A percentile compares a stretch with the other conserved stretches of the same genome.
These are phyloP conservation scores for Mythimna loreyi DNA, from an alignment of 2,888 invertebrate genomes.

Conservation along the genomic window DNA sequence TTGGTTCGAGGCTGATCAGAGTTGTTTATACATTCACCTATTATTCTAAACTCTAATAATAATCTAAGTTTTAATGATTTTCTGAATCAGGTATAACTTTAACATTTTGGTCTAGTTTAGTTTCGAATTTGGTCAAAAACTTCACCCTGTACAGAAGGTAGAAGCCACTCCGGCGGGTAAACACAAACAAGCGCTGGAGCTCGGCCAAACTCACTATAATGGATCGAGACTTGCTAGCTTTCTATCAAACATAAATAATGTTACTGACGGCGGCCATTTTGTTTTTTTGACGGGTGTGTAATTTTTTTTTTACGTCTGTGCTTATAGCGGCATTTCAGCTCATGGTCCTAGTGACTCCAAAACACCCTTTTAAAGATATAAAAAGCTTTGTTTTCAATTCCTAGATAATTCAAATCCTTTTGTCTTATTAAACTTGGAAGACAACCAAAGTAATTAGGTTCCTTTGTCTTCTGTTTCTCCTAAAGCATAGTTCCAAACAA, in stretches of 20 bases:
- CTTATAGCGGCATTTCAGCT: too few relatives aligned
- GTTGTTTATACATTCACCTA: too few relatives aligned
- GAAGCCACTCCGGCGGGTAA: conserved; percentile 69
- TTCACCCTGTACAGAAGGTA: conserved; percentile 35
- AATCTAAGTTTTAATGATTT: too few relatives aligned
- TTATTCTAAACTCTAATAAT: too few relatives aligned
- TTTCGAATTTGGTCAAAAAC: conserved; percentile 20
- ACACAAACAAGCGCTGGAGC: conserved; percentile 72
- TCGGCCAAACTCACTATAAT: conserved; percentile 71
- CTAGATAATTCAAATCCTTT: conserved; percentile 13
- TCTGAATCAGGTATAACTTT: too few relatives aligned
- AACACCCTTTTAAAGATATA: neutral
- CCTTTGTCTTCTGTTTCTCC: conserved; percentile 39
- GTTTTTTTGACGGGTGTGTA: conserved; percentile 5
- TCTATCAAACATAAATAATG: conserved; percentile 45
- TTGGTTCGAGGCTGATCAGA: too few relatives aligned
- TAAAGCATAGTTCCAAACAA: conserved; percentile 18
- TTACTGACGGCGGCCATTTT: conserved; percentile 1
- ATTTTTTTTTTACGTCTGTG: neutral
- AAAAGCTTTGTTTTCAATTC: conserved; percentile 9
- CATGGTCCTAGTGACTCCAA: neutral
- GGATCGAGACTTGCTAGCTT: conserved; percentile 52
- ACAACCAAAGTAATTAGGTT: conserved; percentile 24
- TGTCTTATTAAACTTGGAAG: conserved; percentile 16
- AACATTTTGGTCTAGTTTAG: neutral